Evolutionary conservation across 2,797 vertebrate species (phyloP).

Genomic region (Parotocinclus haroldoi): DNA sequence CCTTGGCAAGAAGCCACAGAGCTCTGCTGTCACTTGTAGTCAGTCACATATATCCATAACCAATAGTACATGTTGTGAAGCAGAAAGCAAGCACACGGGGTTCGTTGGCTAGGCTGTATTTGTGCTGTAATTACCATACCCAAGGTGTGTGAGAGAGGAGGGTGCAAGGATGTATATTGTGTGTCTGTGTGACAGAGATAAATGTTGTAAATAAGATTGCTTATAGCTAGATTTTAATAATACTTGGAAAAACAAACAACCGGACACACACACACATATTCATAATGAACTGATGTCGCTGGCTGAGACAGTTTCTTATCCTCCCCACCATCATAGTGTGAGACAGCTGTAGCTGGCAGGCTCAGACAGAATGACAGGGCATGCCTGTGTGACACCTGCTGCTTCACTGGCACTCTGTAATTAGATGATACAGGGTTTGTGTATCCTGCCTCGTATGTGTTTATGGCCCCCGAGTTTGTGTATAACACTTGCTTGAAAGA

Average conservation of each 20-base stretch:
- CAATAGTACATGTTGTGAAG: too few relatives aligned
- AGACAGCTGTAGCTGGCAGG: constrained; percentile 24
- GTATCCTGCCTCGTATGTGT: constrained; percentile 17
- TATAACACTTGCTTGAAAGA: constrained; percentile 6
- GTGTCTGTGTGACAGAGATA: too few relatives aligned
- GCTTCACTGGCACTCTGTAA: constrained; percentile 43
- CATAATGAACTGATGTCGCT: constrained; percentile 42
- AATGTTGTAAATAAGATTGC: too few relatives aligned
- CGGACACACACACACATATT: background rate
- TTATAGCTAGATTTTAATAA: too few relatives aligned
- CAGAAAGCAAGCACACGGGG: too few relatives aligned
- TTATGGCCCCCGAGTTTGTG: constrained; percentile 20
- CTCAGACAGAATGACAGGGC: background rate
- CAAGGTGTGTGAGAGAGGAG: too few relatives aligned
- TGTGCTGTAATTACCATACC: too few relatives aligned
- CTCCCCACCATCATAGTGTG: constrained; percentile 7
- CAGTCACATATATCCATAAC: too few relatives aligned
- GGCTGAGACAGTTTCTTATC: constrained; percentile 43
- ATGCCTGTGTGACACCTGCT: constrained; percentile 4
- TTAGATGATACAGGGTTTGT: constrained; percentile 31
- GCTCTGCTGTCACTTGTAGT: too few relatives aligned
- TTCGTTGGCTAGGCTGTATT: too few relatives aligned
- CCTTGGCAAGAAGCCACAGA: background rate
- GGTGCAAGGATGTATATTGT: too few relatives aligned
- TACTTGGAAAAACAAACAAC: too few relatives aligned